phyloP scores from a whole-genome alignment of 2,797 vertebrate species.

The Enteromius mattozi region DNA sequence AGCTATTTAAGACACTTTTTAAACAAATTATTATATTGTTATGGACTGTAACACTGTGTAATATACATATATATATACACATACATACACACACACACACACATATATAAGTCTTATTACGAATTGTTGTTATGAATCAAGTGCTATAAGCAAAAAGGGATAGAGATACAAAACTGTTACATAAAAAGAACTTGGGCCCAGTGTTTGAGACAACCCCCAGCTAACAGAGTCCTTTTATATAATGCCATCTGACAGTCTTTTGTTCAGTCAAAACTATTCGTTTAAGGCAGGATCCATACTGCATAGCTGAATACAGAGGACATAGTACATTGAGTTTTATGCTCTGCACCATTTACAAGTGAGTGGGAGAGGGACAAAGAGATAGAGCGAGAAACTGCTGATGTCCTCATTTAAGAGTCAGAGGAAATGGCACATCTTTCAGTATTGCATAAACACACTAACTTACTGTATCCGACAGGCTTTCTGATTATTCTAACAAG shows the following conservation, averaged over 20 bases:
- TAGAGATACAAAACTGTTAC: background rate
- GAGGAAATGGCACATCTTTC: constrained; percentile 13
- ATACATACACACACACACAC: too few species aligned
- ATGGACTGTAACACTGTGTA: too few species aligned
- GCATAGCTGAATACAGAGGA: constrained; percentile 50
- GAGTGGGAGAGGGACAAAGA: constrained; percentile 35
- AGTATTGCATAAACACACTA: constrained; percentile 15
- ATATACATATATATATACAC: too few species aligned
- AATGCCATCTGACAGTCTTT: constrained; percentile 36
- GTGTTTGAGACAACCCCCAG: constrained; percentile 36
- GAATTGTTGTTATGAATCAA: background rate
- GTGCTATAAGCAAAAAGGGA: background rate
- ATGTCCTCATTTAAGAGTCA: constrained; percentile 61
- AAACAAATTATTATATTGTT: too few species aligned
- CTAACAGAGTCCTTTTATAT: constrained; percentile 38
- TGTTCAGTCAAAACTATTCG: constrained; percentile 40
- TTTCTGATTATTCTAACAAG: constrained; percentile 11
- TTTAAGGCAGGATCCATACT: constrained; percentile 49
- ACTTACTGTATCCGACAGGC: background rate
- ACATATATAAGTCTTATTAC: too few species aligned
- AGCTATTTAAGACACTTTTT: too few species aligned
- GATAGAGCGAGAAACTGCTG: constrained; percentile 36
- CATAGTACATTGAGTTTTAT: constrained; percentile 45
- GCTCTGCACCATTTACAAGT: constrained; percentile 50
- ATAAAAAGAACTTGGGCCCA: constrained; percentile 1